These are phyloP conservation scores for Drosophila atroscutellata DNA, from an alignment of 2,888 invertebrate genomes.

Conservation along the genomic window DNA sequence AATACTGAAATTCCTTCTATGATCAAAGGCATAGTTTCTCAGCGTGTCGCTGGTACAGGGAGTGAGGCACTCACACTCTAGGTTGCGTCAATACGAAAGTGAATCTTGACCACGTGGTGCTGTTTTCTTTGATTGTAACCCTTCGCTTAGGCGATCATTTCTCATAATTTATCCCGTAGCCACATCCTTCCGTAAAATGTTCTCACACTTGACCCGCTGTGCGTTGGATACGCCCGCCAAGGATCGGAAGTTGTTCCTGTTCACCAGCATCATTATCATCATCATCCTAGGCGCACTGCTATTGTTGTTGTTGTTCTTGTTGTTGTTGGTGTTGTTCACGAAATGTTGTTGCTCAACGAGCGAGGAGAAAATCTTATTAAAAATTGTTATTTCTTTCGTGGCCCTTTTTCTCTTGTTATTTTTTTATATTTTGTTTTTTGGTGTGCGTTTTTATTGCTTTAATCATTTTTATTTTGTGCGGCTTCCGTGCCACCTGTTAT, in stretches of 20 bases:
- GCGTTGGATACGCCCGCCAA: conserved; percentile 62
- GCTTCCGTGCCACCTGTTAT: conserved; percentile 84
- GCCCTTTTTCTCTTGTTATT: conserved; percentile 62
- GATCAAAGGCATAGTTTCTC: background rate
- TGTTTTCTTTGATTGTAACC: conserved; percentile 32
- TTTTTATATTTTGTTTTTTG: conserved; percentile 49
- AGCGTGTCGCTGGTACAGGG: background rate
- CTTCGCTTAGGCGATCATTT: conserved; percentile 63
- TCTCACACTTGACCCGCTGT: conserved; percentile 83
- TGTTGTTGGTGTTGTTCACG: conserved; percentile 41
- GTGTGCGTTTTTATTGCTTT: conserved; percentile 68
- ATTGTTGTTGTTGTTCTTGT: background rate
- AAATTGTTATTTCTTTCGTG: conserved; percentile 72
- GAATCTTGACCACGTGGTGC: conserved; percentile 81
- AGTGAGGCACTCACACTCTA: conserved; percentile 32
- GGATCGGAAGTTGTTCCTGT: conserved; percentile 72
- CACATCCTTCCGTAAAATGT: conserved; percentile 83
- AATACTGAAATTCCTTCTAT: background rate
- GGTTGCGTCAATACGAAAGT: conserved; percentile 59
- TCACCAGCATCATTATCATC: conserved; percentile 25
- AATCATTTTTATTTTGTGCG: conserved; percentile 82
- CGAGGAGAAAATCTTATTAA: conserved; percentile 81
- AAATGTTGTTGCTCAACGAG: conserved; percentile 44
- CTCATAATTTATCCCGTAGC: conserved; percentile 58
- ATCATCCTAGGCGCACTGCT: conserved; percentile 42